Conservation (phyloP, 2,797 vertebrate species). For the Pachyuromys duprasi region DNA sequence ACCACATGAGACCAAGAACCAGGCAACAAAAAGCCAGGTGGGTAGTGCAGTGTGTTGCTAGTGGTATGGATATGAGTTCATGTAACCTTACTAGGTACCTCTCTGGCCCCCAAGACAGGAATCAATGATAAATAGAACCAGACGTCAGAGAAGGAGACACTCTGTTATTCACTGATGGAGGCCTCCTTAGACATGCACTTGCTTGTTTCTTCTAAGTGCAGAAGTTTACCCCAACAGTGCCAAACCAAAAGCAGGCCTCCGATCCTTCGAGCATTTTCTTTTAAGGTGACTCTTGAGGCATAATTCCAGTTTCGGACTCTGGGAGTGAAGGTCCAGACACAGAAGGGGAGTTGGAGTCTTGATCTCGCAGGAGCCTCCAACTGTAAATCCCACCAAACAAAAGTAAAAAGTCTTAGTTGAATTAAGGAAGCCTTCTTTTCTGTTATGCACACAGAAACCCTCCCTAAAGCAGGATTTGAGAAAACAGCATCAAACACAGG, state of each 20-base stretch:
- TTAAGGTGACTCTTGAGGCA: not conserved
- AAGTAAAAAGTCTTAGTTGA: not conserved
- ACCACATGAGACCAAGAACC: not conserved
- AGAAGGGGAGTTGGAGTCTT: not conserved
- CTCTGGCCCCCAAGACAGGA: not conserved
- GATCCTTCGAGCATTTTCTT: not conserved
- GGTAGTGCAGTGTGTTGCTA: not conserved
- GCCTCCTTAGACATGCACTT: not conserved
- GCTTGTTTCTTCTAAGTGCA: not conserved
- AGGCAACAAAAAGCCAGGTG: not conserved
- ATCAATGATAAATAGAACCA: no score
- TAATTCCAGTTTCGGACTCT: not conserved
- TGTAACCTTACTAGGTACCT: not conserved
- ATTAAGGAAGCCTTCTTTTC: not conserved
- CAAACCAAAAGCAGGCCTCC: not conserved
- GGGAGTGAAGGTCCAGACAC: not conserved
- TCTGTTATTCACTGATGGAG: not conserved
- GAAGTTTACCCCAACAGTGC: no score
- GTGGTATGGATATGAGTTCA: not conserved
- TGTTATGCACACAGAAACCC: not conserved
- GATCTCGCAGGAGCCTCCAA: not conserved
- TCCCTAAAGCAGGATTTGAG: not conserved
- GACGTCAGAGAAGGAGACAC: no score
- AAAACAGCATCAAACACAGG: not conserved
- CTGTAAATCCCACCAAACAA: not conserved